phyloP scores from a whole-genome alignment of 2,113 vertebrate genomes.

The Callipepla californica region DNA sequence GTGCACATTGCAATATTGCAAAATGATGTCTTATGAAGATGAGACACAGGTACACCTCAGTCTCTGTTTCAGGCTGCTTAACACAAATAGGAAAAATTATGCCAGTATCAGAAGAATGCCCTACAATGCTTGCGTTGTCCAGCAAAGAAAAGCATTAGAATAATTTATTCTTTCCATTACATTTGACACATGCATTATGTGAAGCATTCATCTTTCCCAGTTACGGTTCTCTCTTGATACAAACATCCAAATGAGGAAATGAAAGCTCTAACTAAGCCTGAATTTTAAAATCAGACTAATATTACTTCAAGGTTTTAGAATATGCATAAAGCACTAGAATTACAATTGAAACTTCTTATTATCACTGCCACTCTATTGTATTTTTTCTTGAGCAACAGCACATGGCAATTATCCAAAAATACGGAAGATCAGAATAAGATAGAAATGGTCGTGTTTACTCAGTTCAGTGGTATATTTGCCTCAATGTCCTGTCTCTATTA shows the following conservation, averaged over 20 bases:
- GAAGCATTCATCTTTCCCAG: constrained; percentile 33
- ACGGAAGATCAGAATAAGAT: background rate
- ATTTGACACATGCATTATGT: constrained; percentile 14
- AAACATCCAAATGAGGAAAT: constrained; percentile 45
- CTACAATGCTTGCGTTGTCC: constrained; percentile 32
- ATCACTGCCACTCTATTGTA: background rate
- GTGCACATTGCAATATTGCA: constrained; percentile 31
- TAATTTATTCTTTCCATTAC: constrained; percentile 60
- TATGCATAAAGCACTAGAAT: background rate
- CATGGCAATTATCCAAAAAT: constrained; percentile 3
- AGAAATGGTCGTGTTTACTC: background rate
- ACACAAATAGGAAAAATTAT: constrained; percentile 18
- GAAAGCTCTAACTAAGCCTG: background rate
- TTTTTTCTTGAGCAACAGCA: background rate
- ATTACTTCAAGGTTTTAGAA: background rate
- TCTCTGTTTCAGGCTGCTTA: constrained; percentile 35
- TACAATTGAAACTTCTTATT: background rate
- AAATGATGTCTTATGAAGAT: constrained; percentile 48
- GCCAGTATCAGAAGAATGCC: background rate
- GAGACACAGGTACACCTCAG: constrained; percentile 17
- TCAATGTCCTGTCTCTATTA: background rate
- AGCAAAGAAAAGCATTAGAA: constrained; percentile 31
- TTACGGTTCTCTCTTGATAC: background rate
- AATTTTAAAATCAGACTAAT: constrained; percentile 16
- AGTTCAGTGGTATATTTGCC: background rate